Conservation (phyloP, 2,888 invertebrate species). For the Drosophila bunnanda region DNA sequence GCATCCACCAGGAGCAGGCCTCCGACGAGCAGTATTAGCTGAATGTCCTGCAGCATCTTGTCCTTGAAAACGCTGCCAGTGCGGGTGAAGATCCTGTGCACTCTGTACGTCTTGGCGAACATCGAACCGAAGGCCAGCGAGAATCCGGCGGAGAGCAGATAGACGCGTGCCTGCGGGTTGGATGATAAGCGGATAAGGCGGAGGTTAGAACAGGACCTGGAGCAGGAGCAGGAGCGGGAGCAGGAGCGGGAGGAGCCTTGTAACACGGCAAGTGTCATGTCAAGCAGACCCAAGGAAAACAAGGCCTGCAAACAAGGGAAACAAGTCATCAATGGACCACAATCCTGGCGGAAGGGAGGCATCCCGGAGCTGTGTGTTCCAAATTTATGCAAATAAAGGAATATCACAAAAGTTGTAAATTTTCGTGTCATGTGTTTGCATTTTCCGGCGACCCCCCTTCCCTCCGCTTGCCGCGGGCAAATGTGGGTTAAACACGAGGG, state of each 20-base stretch:
- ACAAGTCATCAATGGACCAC: constrained; percentile 69
- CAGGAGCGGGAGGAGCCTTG: constrained; percentile 5
- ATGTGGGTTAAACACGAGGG: constrained; percentile 6
- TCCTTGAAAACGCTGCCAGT: constrained; percentile 94
- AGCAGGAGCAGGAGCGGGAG: neutral
- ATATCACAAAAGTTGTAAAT: constrained; percentile 75
- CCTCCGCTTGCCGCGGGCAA: neutral
- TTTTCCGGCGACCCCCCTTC: constrained; percentile 10
- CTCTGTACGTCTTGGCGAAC: constrained; percentile 97
- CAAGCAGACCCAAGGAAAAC: constrained; percentile 29
- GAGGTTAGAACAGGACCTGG: neutral
- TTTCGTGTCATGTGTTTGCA: constrained; percentile 65
- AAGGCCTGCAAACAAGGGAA: constrained; percentile 26
- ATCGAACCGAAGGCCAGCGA: constrained; percentile 96
- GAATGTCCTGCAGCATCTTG: constrained; percentile 95
- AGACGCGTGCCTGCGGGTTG: constrained; percentile 90
- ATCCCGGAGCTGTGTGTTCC: no score
- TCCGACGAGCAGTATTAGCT: constrained; percentile 93
- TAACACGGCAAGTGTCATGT: constrained; percentile 53
- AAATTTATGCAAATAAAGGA: constrained; percentile 77
- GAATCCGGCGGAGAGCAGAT: constrained; percentile 95
- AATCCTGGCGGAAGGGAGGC: neutral
- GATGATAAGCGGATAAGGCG: neutral
- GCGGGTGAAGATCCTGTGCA: constrained; percentile 95
- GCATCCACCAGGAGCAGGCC: constrained; percentile 93